Evolutionary conservation across 2,797 vertebrate genomes (phyloP), one percentile per base, ranked within the genome.

Genomic region (Poecilia wingei): DNA sequence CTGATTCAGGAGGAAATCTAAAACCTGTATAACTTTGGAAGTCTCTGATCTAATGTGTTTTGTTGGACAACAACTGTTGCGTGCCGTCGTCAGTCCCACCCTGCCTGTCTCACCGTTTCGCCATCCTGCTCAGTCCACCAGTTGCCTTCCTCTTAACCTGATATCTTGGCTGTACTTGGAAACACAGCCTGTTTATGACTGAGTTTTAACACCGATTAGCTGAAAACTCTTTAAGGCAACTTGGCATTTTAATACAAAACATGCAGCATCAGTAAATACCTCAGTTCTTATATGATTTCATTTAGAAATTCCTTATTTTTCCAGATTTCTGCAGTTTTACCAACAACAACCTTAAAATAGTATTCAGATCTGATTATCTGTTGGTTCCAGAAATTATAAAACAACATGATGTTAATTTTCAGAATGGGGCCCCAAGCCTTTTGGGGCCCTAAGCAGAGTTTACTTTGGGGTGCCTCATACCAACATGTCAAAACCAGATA

Each of bases 11-110:
- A n/a, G n/a, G n/a, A 28, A n/a, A 31, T 28, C n/a, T 57, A 57
- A 57, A 28, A 13, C n/a, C 13, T 57, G 55, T 57, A 13, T n/a
- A 10, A 57, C 53, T 57, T 57, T 12, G n/a, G 53, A 28, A n/a
- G 28, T n/a, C 20, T 22, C 18, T 22, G 39, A 28, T 33, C 69
- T 43, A 71, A 28, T 46, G 41, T 46, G 14, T 31, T 41, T 47
- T 71, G 43, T 31, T 46, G n/a, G 45, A 47, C 61, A 51, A 70
- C 55, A 64, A 74, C 75, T 25, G n/a, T 12, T 75, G 72, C 71
- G 75, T 78, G 51, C 47, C 46, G 79, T 88, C 73, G 66, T 83
- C 87, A 83, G 76, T 78, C 71, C 86, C 81, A 91, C 86, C 78
- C 81, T 86, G 79, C 45, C 36, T 36, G 0, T 55, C 61, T 45